Base-by-base conservation (phyloP, 1,140 invertebrate genomes). In the Cydia splendana region DNA sequence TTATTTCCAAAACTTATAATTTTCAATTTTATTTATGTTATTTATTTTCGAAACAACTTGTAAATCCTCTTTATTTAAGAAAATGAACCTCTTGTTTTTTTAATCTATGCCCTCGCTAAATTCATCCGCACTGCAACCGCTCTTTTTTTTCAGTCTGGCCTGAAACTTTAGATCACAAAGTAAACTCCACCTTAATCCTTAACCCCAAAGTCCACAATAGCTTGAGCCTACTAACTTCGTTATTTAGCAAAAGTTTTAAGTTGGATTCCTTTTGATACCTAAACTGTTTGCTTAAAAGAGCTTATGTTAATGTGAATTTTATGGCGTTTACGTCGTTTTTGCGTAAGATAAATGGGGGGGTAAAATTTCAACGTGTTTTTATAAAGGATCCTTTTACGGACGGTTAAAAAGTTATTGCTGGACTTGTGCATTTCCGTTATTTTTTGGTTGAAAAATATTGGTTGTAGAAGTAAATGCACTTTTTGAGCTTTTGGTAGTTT, bases 61-160 rank as follows among this genome's bases (percentile, higher is more conserved):
- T 7, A 5, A 7, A 0, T 30, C 30, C 30, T 30, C 30, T 51
- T 4, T n/a, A 4, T n/a, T n/a, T 51, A 15, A 51, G 1, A 38
- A 18, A 69, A 9, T 69, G 30, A 30, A 30, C 65, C 2, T 13
- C 38, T 30, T 69, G 24, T 38, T 15, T 69, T 69, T 34, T 9
- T 69, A 38, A 2, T 69, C 65, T 69, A 0, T 38, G 30, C 65
- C 15, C 13, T 38, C 65, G 65, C 65, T 69, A 69, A 69, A 69
- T 69, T 34, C 65, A 69, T 30, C 28, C 65, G 65, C 65, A 69
- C 65, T 69, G 65, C 65, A 69, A 38, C 65, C 65, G 30, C n/a
- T 10, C 57, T 69, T 69, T 69, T 69, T 69, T 69, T 69, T 69
- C 65, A 69, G 65, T 69, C 65, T 69, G 65, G 30, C 28, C 65